Base-by-base conservation (phyloP, 1,140 invertebrate genomes). In the Bombus balteatus region DNA sequence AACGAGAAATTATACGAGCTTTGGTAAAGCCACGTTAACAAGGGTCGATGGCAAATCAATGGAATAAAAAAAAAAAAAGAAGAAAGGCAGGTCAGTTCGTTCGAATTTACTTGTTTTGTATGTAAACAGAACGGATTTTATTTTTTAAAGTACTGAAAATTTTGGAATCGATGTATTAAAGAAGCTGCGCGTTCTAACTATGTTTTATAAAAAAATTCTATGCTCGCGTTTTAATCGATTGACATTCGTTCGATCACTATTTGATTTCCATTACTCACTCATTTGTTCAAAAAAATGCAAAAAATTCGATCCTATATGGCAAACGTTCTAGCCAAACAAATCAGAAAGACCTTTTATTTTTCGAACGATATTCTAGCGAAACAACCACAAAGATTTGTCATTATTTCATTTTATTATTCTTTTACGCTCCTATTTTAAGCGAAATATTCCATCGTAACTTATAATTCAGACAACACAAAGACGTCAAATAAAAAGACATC, bases 1-100 rank as follows among this genome's bases (percentile, higher is more conserved):
- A 37, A 59, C 47, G 53, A 76, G 34, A 59, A 76, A 76, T 59
- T 59, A 59, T 76, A 37, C 74, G 12, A 57, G 22, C 25, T 34
- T 28, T 25, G 74, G 22, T 57, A 37, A 37, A 37, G 12, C 18
- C 37, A 28, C 32, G 74, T 15, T 75, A 74, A 74, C 73, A 53
- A 74, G n/a, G n/a, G 18, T 34, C 4, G n/a, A 12, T 74, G 72
- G 39, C 37, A 74, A 34, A 74, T 74, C 22, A 74, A 74, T 74
- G 73, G 32, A 37, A 34, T 75, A 37, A 75, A 53, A 34, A 53
- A 57, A 25, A 10, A 32, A 47, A 22, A 32, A 4, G 3, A 34
- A 41, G 10, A 75, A 34, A 15, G 10, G 2, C 25, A 28, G 32
- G 32, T n/a, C 34, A 25, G 37, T 13, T 73, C 41, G 28, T 18